Evolutionary conservation across 2,888 invertebrate genomes (phyloP).

Genomic region (Athripsodes cinereus): DNA sequence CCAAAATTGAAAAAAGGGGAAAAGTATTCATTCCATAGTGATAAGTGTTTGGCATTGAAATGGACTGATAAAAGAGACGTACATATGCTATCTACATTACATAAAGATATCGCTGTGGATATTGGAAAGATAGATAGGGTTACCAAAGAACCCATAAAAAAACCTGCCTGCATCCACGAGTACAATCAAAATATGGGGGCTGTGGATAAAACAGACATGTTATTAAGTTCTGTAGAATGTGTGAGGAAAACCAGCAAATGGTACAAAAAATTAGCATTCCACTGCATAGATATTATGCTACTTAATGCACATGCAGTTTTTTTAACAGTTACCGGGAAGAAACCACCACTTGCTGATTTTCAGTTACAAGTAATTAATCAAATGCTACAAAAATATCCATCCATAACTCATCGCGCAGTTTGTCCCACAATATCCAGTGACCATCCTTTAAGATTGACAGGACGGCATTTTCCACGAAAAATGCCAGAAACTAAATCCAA

Average conservation of each 20-base stretch:
- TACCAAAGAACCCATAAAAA: conserved; percentile 9
- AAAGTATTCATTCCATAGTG: neutral
- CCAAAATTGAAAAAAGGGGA: neutral
- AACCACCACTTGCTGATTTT: neutral
- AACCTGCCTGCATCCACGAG: conserved; percentile 30
- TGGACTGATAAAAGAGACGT: conserved; percentile 32
- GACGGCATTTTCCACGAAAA: neutral
- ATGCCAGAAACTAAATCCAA: neutral
- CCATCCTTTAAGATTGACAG: neutral
- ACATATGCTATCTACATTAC: conserved; percentile 29
- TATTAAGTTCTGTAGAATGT: conserved; percentile 30
- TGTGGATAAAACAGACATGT: conserved; percentile 33
- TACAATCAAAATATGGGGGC: conserved; percentile 33
- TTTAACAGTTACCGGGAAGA: neutral
- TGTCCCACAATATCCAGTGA: too few relatives aligned
- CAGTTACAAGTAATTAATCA: neutral
- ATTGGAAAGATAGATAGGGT: neutral
- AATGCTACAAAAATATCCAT: neutral
- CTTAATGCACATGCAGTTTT: conserved; percentile 22
- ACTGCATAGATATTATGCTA: conserved; percentile 30
- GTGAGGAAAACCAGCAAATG: conserved; percentile 32
- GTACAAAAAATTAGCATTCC: conserved; percentile 34
- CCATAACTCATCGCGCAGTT: neutral
- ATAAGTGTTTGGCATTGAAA: neutral
- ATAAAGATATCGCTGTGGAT: conserved; percentile 20